Evolutionary conservation across 2,113 vertebrate genomes (phyloP), one percentile per base, ranked within the genome.

Genomic region (Meriones unguiculatus): DNA sequence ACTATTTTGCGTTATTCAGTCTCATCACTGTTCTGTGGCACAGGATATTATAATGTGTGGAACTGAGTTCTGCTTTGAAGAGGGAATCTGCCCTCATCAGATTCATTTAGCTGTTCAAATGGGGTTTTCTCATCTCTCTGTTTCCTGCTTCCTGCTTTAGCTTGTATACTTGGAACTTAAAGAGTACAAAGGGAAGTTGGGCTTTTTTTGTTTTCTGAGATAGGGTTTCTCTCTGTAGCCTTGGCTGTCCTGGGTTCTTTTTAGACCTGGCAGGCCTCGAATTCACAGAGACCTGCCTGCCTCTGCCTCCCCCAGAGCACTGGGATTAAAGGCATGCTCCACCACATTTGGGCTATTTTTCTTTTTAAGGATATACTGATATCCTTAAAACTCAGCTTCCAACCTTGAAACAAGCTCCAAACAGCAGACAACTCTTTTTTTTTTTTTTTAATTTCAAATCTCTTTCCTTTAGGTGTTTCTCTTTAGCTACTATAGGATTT

Each of bases 11-110:
- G 10, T 86, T 46, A 22, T 75, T 85, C 75, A 50, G 32, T 80
- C 24, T 89, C 41, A n/a, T 50, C 50, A 28, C n/a, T 75, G 35
- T 87, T 94, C n/a, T 72, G 8, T 12, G 38, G 52, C 67, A 24
- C 22, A 22, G 17, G 24, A 90, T 84, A 54, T 72, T 46, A 30
- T 64, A 25, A 15, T 24, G 38, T 50, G 69, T 81, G 57, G 95
- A 92, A 77, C 57, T 13, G 22, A 90, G 70, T 92, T 93, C 65
- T 77, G 46, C 75, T 77, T 86, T 65, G 87, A 46, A 88, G 87
- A 81, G 54, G 46, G 12, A 86, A 32, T 35, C 70, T 67, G n/a
- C 64, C 24, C 72, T 67, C 80, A 17, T 77, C 65, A 50, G 10
- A 77, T 76, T 81, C 20, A 30, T 87, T 94, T 76, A 32, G 12